A percentile compares a stretch with the other conserved stretches of the same genome.
These are phyloP conservation scores for Misgurnus anguillicaudatus DNA, from an alignment of 2,113 vertebrate species.

Conservation along the genomic window DNA sequence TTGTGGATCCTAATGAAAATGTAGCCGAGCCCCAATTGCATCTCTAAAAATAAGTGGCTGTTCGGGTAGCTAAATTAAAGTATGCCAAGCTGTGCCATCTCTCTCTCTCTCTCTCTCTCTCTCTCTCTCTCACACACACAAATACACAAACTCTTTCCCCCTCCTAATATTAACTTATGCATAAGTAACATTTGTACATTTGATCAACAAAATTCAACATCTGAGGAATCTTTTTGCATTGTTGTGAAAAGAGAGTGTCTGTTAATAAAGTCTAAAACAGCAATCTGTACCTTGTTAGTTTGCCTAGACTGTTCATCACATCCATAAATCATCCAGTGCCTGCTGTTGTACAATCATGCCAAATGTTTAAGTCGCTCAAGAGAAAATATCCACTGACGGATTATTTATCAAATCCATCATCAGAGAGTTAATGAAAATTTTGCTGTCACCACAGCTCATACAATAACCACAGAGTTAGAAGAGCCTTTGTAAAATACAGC, in stretches of 20 bases:
- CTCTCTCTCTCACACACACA: too few relatives aligned
- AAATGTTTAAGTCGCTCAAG: conserved; percentile 38
- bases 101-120: not conserved
- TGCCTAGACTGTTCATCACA: conserved; percentile 45
- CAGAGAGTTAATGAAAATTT: conserved; percentile 63
- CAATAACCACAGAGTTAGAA: conserved; percentile 46
- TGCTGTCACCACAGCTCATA: conserved; percentile 21
- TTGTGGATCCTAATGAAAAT: conserved; percentile 25
- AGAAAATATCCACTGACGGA: conserved; percentile 44
- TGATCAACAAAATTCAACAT: not conserved
- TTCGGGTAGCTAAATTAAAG: conserved; percentile 16
- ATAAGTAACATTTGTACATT: not conserved
- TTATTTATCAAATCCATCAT: conserved; percentile 61
- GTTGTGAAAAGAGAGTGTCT: not conserved
- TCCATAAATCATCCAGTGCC: conserved; percentile 26
- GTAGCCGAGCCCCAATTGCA: conserved; percentile 5
- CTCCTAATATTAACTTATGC: not conserved
- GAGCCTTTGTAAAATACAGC: conserved; percentile 40
- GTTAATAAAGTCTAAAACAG: not conserved
- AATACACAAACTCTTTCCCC: not conserved
- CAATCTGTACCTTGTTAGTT: conserved; percentile 24
- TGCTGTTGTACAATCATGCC: conserved; percentile 5
- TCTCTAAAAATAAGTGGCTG: conserved; percentile 27
- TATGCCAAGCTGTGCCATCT: conserved; percentile 5
- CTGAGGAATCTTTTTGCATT: not conserved